Percentiles rank a stretch among this genome's conserved stretches.
phyloP scores from a whole-genome alignment of 2,113 vertebrate species.

The Ascaphus truei region DNA sequence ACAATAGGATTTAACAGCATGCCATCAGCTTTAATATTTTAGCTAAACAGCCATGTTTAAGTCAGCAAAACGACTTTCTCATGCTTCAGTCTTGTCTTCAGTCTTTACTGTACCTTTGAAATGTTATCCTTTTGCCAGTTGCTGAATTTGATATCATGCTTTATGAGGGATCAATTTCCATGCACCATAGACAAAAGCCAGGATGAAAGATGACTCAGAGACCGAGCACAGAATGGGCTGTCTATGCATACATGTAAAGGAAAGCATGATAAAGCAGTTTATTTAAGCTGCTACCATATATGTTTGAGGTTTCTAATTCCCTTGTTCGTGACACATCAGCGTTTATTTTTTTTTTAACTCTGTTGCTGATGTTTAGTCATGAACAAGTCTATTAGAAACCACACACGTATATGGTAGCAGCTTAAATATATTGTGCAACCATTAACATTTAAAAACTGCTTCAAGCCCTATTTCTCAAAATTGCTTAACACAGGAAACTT shows the following conservation, averaged over 20 bases:
- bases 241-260: constrained; percentile 26
- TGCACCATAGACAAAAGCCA: constrained; percentile 51
- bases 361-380: too few species aligned
- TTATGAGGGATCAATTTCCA: constrained; percentile 62
- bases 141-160: constrained; percentile 59
- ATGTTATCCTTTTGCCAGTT: constrained; percentile 52
- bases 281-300: neutral
- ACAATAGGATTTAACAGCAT: constrained; percentile 59
- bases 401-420: neutral
- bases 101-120: constrained; percentile 55
- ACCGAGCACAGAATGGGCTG: constrained; percentile 33
- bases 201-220: constrained; percentile 46
- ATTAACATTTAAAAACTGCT: neutral
- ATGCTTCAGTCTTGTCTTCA: constrained; percentile 29
- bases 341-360: too few species aligned
- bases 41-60: constrained; percentile 51
- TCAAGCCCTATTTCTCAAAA: neutral
- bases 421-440: neutral
- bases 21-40: constrained; percentile 59
- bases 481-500: neutral
- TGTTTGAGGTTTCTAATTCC: neutral
- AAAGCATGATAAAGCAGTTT: constrained; percentile 28
- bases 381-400: too few species aligned
- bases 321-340: too few species aligned
- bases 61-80: constrained; percentile 33